A percentile compares a stretch with the other conserved stretches of the same genome.
Evolutionary conservation across 2,888 invertebrate species (phyloP).

Genomic region (Drosophila subquinaria): DNA sequence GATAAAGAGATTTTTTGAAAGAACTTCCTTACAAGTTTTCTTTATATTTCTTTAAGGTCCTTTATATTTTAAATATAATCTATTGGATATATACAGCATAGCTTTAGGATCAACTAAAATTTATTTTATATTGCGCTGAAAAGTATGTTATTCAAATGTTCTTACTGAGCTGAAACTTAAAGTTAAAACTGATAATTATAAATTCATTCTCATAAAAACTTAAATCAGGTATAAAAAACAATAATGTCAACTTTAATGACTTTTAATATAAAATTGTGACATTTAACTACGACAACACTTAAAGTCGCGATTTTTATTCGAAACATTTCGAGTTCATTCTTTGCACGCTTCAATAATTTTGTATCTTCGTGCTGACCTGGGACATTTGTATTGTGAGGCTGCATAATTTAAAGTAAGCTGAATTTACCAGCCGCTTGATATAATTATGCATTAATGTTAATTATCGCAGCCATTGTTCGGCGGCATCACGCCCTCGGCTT

Average conservation of each 20-base stretch:
- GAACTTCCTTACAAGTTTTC: background rate
- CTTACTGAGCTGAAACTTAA: no score
- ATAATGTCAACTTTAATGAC: no score
- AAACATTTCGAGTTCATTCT: background rate
- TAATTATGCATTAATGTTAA: conserved; percentile 76
- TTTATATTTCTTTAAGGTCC: no score
- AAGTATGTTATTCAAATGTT: no score
- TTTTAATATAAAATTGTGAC: no score
- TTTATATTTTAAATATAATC: background rate
- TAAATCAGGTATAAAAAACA: no score
- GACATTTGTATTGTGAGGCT: conserved; percentile 16
- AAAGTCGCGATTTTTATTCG: background rate
- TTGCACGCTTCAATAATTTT: background rate
- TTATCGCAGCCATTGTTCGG: conserved; percentile 61
- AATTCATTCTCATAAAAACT: no score
- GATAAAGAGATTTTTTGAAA: background rate
- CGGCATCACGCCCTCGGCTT: conserved; percentile 38
- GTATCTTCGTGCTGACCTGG: conserved; percentile 7
- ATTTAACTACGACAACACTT: no score
- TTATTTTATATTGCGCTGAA: no score
- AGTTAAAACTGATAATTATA: no score
- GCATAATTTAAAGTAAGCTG: conserved; percentile 33
- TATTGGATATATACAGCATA: no score
- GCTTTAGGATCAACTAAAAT: no score
- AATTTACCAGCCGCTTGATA: conserved; percentile 43